Evolutionary conservation across 2,888 invertebrate species (phyloP), one percentile per base, ranked within the genome.

Genomic region (Harmothoe impar): DNA sequence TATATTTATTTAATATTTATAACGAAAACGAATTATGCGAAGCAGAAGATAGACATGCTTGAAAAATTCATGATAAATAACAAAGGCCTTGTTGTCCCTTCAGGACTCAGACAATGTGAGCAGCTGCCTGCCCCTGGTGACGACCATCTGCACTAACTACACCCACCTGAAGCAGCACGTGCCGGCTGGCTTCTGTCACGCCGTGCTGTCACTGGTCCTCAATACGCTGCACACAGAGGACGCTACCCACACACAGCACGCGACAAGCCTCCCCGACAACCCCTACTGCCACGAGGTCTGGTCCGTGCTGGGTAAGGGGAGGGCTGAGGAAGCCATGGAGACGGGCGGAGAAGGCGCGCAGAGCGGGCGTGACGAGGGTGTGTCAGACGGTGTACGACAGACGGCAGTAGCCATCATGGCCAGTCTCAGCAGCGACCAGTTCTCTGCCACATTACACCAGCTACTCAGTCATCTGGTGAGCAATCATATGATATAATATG

Each of bases 91-190:
- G n/a, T n/a, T n/a, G n/a, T n/a, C n/a, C n/a, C n/a, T n/a, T n/a
- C n/a, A 86, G 86, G 86, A 86, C n/a, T 52, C 23, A 15, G 29
- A 17, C 0, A 25, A 0, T 52, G 0, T 86, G 52, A 52, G 20
- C 86, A 86, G 54, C 86, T 86, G 86, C 29, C 86, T 86, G 5
- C 86, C 86, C 31, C 86, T 86, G 0, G 56, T 54, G 31, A 10
- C 54, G 25, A 54, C 86, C 25, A 54, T 86, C 17, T 52, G 86
- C 29, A 52, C 52, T 56, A 86, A 86, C 56, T 54, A 54, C 29
- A 29, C n/a, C 20, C 25, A 15, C 29, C 20, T 86, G 31, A 43
- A 84, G 29, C 52, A 10, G 1, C 31, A 86, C 29, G 52, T 86
- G 5, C 29, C 52, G 54, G 86, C 3, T 0, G 29, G 29, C 86